Conservation (phyloP, 1,140 invertebrate species). For the Drosophila simulans region DNA sequence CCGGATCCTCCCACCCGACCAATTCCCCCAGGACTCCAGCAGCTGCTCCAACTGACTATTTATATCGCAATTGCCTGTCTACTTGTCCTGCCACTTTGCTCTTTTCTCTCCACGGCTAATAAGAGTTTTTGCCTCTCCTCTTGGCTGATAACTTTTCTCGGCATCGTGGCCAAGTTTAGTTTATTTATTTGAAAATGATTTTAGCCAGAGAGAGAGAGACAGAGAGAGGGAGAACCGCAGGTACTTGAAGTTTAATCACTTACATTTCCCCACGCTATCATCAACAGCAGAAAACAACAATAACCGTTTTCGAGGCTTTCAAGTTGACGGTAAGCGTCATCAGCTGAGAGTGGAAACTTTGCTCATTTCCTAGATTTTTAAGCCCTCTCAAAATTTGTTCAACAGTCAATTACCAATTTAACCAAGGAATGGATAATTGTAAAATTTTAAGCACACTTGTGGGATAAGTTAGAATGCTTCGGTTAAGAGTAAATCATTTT, state of each 20-base stretch:
- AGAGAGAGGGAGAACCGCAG: slow-evolving; percentile 38
- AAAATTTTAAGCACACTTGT: neutral
- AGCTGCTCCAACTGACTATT: slow-evolving; percentile 61
- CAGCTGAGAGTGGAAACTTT: slow-evolving; percentile 19
- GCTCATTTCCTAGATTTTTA: neutral
- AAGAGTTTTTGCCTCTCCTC: slow-evolving; percentile 35
- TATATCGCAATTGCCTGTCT: slow-evolving; percentile 73
- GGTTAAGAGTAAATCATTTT: no score
- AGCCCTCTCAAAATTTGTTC: neutral
- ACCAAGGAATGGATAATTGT: neutral
- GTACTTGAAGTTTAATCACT: slow-evolving; percentile 75
- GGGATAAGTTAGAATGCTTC: neutral
- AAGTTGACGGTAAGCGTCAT: slow-evolving; percentile 14
- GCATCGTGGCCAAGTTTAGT: slow-evolving; percentile 39
- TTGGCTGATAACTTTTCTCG: slow-evolving; percentile 47
- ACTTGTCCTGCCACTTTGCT: slow-evolving; percentile 31
- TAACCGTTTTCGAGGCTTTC: slow-evolving; percentile 19
- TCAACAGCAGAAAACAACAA: slow-evolving; percentile 32
- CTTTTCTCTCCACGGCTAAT: slow-evolving; percentile 54
- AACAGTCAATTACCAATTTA: neutral
- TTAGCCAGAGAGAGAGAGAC: slow-evolving; percentile 6
- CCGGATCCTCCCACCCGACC: neutral
- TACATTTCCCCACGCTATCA: slow-evolving; percentile 53
- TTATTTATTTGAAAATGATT: slow-evolving; percentile 78
- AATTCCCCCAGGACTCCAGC: slow-evolving; percentile 4